Conservation (phyloP, 2,113 vertebrate genomes). For the Pseudopipra pipra region DNA sequence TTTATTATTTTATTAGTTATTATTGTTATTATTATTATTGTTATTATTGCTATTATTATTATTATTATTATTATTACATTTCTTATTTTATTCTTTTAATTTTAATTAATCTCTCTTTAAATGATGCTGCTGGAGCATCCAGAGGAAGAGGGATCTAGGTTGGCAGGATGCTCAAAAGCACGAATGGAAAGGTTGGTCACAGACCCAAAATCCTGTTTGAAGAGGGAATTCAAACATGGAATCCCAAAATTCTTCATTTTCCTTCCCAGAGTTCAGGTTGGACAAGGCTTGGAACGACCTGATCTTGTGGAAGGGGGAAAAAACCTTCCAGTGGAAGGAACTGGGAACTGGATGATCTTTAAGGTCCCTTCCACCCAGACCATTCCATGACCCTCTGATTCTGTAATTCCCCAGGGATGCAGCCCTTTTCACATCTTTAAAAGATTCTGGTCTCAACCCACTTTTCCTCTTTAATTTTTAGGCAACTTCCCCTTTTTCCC, state of each 20-base stretch:
- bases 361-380: not conserved
- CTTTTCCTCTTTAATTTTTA: not conserved
- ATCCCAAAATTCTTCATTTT: not conserved
- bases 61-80: too few relatives aligned
- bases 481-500: not conserved
- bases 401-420: rapidly evolving
- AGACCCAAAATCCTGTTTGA: not conserved
- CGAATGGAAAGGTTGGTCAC: not conserved
- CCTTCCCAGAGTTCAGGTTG: rapidly evolving
- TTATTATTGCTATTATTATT: too few relatives aligned
- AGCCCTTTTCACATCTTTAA: not conserved
- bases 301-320: not conserved
- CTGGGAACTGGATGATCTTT: not conserved
- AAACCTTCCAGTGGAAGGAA: not conserved
- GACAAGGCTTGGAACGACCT: not conserved
- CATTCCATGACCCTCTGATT: not conserved
- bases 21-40: too few relatives aligned
- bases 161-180: not conserved
- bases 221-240: not conserved
- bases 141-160: not conserved
- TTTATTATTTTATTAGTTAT: too few relatives aligned
- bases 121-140: rapidly evolving
- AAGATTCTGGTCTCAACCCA: too few relatives aligned
- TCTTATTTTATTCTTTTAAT: too few relatives aligned
- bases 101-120: too few relatives aligned